Evolutionary conservation across 1,140 invertebrate genomes (phyloP).

Genomic region (Anagrus nilaparvatae): DNA sequence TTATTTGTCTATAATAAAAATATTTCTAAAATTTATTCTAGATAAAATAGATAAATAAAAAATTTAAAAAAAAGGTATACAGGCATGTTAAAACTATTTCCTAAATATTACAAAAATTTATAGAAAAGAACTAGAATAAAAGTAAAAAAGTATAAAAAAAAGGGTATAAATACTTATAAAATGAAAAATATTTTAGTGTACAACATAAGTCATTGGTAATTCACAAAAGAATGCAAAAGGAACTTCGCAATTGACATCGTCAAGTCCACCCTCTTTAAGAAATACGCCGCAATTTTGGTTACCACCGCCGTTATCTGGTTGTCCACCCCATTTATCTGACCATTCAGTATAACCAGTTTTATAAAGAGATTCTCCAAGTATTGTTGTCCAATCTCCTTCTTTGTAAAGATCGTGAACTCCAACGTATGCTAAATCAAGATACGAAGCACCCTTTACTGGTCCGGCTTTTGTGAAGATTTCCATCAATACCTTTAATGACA

Average conservation of each 20-base stretch:
- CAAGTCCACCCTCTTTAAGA: conserved; percentile 32
- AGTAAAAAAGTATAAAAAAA: neutral
- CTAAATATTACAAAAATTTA: neutral
- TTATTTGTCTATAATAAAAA: no score
- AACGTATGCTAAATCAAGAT: conserved; percentile 27
- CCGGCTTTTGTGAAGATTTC: conserved; percentile 29
- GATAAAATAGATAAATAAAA: no score
- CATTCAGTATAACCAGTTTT: conserved; percentile 36
- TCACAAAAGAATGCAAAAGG: conserved; percentile 35
- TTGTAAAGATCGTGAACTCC: conserved; percentile 36
- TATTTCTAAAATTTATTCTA: no score
- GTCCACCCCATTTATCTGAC: conserved; percentile 33
- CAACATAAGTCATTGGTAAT: conserved; percentile 18
- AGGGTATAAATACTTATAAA: neutral
- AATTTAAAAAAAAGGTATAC: no score
- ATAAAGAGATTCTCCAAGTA: conserved; percentile 34
- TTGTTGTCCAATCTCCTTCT: conserved; percentile 35
- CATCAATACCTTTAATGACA: conserved; percentile 29
- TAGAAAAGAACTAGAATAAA: neutral
- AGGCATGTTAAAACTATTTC: no score
- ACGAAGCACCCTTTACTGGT: conserved; percentile 23
- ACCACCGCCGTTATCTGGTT: conserved; percentile 36
- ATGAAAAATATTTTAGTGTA: conserved; percentile 11
- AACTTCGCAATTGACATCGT: conserved; percentile 32
- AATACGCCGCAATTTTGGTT: conserved; percentile 36